Percentiles rank a stretch among this genome's conserved stretches.
phyloP scores from a whole-genome alignment of 2,113 vertebrate species.

The Dromas ardeola region DNA sequence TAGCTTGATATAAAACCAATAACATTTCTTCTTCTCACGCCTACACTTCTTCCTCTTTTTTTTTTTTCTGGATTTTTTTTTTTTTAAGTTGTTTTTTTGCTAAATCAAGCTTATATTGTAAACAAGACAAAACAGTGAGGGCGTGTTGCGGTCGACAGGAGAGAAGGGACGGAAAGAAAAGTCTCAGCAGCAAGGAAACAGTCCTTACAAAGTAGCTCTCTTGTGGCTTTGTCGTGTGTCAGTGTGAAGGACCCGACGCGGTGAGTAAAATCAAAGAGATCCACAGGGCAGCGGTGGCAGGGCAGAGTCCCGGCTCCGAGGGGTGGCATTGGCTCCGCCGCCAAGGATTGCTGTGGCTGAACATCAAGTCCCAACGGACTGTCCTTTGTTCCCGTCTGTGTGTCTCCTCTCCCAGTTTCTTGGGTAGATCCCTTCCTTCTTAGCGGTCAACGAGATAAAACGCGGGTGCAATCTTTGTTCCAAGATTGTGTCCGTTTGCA shows the following conservation, averaged over 20 bases:
- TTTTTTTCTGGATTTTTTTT: background rate
- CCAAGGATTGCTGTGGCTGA: slow-evolving; percentile 1
- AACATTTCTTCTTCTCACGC: slow-evolving; percentile 50
- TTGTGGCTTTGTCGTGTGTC: slow-evolving; percentile 19
- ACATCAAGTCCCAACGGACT: slow-evolving; percentile 47
- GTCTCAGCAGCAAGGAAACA: slow-evolving; percentile 59
- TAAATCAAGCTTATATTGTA: slow-evolving; percentile 70
- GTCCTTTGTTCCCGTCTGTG: slow-evolving; percentile 38
- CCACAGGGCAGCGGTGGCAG: background rate
- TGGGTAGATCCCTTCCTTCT: background rate
- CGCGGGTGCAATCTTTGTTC: background rate
- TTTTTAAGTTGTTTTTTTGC: background rate
- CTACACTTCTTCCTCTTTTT: background rate
- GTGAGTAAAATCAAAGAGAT: background rate
- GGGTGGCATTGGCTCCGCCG: background rate
- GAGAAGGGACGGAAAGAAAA: slow-evolving; percentile 34
- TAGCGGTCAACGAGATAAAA: background rate
- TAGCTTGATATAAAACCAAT: slow-evolving; percentile 77
- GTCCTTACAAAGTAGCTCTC: slow-evolving; percentile 54
- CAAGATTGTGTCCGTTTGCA: background rate
- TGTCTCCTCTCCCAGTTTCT: slow-evolving; percentile 9
- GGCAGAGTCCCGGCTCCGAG: background rate
- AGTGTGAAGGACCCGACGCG: slow-evolving; percentile 11
- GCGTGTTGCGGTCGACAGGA: slow-evolving; percentile 51
- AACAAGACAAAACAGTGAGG: slow-evolving; percentile 72